These are phyloP conservation scores for Siphonodentalium dalli DNA, from an alignment of 2,888 invertebrate species.

Conservation along the genomic window DNA sequence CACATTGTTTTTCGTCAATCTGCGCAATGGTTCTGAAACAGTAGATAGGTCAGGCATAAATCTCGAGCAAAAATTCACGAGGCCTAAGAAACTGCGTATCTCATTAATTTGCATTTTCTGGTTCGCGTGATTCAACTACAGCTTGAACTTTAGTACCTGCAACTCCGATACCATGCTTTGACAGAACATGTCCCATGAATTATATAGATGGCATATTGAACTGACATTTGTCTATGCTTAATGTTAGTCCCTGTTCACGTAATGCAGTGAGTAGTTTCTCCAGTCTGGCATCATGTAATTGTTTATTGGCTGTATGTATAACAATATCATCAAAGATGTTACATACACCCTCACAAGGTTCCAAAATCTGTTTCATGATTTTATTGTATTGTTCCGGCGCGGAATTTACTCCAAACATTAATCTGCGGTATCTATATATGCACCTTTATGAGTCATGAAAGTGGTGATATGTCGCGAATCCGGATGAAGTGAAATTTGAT, in stretches of 20 bases:
- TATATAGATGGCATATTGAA: constrained; percentile 23
- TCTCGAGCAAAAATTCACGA: no score
- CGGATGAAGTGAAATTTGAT: constrained; percentile 26
- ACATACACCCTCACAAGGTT: constrained; percentile 19
- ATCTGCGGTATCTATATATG: constrained; percentile 27
- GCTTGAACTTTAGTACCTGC: constrained; percentile 19
- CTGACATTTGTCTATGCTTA: constrained; percentile 29
- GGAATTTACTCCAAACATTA: constrained; percentile 26
- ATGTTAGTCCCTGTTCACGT: constrained; percentile 19
- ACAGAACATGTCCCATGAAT: constrained; percentile 27
- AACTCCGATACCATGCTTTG: constrained; percentile 5
- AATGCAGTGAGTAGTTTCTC: constrained; percentile 16
- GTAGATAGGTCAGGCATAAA: no score
- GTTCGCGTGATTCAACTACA: constrained; percentile 14
- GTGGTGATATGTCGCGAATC: constrained; percentile 25
- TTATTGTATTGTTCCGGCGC: constrained; percentile 31
- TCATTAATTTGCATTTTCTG: constrained; percentile 19
- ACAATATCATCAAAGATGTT: constrained; percentile 33
- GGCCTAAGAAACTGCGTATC: constrained; percentile 25
- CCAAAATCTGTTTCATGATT: constrained; percentile 21
- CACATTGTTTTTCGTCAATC: constrained; percentile 10
- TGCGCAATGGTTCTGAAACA: constrained; percentile 17
- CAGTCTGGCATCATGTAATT: constrained; percentile 23
- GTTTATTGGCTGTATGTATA: constrained; percentile 11
- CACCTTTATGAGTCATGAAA: constrained; percentile 24